Base-by-base conservation (phyloP, 2,888 invertebrate species). In the Syrphus vitripennis region DNA sequence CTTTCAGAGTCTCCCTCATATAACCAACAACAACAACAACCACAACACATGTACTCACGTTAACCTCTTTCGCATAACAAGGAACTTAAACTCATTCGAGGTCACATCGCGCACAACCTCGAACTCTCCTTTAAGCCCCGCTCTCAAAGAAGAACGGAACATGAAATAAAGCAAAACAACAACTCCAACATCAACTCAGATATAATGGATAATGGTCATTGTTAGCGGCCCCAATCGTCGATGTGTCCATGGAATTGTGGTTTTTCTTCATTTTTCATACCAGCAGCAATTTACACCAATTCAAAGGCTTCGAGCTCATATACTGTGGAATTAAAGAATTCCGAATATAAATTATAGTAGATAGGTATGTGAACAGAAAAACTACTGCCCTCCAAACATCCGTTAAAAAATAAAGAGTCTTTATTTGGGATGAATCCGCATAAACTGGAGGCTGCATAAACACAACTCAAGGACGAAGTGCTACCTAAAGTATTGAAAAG, bases 31-130 rank as follows among this genome's bases (percentile, higher is more conserved):
- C 31, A 67, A 19, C 45, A 26, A 3, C 31, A 67, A 19, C 45
- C n/a, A 3, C 31, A 67, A 19, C 45, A 26, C 55, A 61, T 37
- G 34, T 48, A 31, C 42, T 55, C 10, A 63, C 50, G 57, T 29
- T 57, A 19, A 55, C 45, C 53, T 67, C 29, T 63, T 34, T 61
- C 16, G n/a, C 19, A 81, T 61, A 72, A 77, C 74, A 78, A 82
- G 86, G 82, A 86, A 86, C 77, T 86, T 82, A 72, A 81, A 70
- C 69, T 21, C 77, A 78, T 82, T 77, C 86, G 82, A 86, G 86
- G 86, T 78, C 78, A 76, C 31, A 16, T 37, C 9, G 21, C 24
- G 16, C 53, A 67, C 48, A 82, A 65, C 86, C 86, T 82, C 82
- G 82, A 86, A 74, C 77, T 74, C 82, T 86, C 59, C 77, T 82